phyloP scores from a whole-genome alignment of 2,888 invertebrate species.

The Cryptocheilus praepositus region DNA sequence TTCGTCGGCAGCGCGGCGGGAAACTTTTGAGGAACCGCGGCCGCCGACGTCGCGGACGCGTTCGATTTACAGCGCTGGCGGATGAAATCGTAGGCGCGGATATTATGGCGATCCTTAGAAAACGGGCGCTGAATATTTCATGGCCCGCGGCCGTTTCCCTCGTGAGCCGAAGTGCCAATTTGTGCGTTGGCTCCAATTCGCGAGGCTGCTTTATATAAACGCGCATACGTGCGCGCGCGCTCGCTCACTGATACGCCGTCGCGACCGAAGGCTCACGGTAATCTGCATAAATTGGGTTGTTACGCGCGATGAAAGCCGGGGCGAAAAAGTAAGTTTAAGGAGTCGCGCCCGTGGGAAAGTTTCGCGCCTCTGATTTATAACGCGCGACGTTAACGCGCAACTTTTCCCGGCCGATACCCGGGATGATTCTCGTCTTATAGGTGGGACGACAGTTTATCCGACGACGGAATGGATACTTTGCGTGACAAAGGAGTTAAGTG shows the following conservation, averaged over 20 bases:
- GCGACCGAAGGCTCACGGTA: slow-evolving; percentile 22
- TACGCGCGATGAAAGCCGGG: slow-evolving; percentile 38
- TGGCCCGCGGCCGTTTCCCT: slow-evolving; percentile 33
- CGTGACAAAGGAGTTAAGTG: no score
- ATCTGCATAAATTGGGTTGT: slow-evolving; percentile 57
- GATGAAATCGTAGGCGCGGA: slow-evolving; percentile 44
- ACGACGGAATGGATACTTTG: no score
- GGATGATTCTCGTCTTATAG: no score
- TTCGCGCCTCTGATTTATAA: slow-evolving; percentile 40
- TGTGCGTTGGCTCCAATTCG: slow-evolving; percentile 52
- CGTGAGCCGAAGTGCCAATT: slow-evolving; percentile 44
- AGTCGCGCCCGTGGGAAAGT: slow-evolving; percentile 33
- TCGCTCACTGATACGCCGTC: slow-evolving; percentile 23
- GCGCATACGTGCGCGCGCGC: not conserved
- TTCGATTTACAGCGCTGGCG: slow-evolving; percentile 34
- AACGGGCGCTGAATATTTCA: slow-evolving; percentile 54
- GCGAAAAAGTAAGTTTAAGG: slow-evolving; percentile 41
- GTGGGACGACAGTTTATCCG: no score
- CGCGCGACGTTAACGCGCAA: slow-evolving; percentile 27
- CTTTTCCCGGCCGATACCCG: slow-evolving; percentile 21
- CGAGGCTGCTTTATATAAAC: slow-evolving; percentile 15
- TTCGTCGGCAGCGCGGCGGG: no score
- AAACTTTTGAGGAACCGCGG: no score
- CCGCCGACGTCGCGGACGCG: slow-evolving; percentile 26
- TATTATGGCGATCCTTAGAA: slow-evolving; percentile 49